These are phyloP conservation scores for Coleophora flavipennella DNA, from an alignment of 2,888 invertebrate genomes.

Conservation along the genomic window DNA sequence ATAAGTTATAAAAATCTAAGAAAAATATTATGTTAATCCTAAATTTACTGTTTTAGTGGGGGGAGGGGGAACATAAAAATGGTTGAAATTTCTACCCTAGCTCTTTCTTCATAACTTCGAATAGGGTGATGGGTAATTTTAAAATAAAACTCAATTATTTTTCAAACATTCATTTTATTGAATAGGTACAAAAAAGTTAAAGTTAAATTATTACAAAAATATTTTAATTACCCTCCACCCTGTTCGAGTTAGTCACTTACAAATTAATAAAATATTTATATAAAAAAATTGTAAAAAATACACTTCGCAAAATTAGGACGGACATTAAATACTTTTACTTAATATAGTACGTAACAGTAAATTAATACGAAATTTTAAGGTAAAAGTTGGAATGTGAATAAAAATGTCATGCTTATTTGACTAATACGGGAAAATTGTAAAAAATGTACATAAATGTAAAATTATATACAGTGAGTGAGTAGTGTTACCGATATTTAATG, in stretches of 20 bases:
- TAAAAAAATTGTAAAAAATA: constrained; percentile 13
- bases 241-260: constrained; percentile 24
- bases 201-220: constrained; percentile 24
- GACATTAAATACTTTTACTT: neutral
- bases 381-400: no score
- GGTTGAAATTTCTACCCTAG: no score
- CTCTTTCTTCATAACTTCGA: constrained; percentile 1
- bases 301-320: neutral
- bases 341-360: neutral
- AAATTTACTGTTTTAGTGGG: no score
- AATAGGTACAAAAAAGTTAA: no score
- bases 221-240: constrained; percentile 58
- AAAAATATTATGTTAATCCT: no score
- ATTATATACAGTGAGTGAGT: no score
- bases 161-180: constrained; percentile 26
- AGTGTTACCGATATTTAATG: no score
- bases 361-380: neutral
- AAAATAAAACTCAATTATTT: constrained; percentile 45
- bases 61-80: no score
- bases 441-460: no score
- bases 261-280: constrained; percentile 18
- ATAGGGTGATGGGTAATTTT: constrained; percentile 51
- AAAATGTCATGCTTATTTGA: no score
- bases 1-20: no score
- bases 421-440: no score